Evolutionary conservation across 2,113 vertebrate species (phyloP).

Genomic region (Colius striatus): DNA sequence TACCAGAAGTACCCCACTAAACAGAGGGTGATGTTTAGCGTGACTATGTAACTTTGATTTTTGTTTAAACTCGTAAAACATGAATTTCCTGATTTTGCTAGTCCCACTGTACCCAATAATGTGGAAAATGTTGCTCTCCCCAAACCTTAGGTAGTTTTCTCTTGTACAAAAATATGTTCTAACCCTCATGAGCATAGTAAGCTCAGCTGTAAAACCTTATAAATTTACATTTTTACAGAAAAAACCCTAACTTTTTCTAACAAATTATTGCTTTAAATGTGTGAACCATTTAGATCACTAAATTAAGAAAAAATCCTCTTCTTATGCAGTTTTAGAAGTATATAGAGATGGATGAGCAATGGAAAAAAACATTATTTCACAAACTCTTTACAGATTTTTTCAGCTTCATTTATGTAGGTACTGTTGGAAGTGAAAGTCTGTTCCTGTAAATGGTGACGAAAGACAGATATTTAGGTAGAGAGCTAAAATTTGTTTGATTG

Average conservation of each 20-base stretch:
- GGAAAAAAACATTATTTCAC: not conserved
- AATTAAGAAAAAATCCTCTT: not conserved
- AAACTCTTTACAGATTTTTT: not conserved
- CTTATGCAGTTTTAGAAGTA: not conserved
- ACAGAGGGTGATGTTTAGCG: constrained; percentile 40
- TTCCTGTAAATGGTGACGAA: not conserved
- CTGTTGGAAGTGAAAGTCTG: not conserved
- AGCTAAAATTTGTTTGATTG: not conserved
- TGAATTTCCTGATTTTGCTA: constrained; percentile 71
- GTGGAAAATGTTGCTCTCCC: constrained; percentile 51
- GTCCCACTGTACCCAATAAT: constrained; percentile 67
- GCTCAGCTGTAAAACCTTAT: constrained; percentile 28
- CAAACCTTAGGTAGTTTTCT: not conserved
- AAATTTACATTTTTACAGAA: constrained; percentile 21
- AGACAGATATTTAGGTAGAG: not conserved
- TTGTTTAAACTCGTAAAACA: constrained; percentile 66
- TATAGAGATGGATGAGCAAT: not conserved
- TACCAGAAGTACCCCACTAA: not conserved
- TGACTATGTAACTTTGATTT: constrained; percentile 64
- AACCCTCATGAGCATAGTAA: constrained; percentile 36
- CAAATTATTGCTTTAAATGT: constrained; percentile 2
- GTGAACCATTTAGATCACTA: not conserved
- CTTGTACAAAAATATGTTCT: constrained; percentile 46
- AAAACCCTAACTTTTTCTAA: not conserved
- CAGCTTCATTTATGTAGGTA: not conserved